Base-by-base conservation (phyloP, 2,797 vertebrate genomes). In the Pipistrellus pygmaeus region DNA sequence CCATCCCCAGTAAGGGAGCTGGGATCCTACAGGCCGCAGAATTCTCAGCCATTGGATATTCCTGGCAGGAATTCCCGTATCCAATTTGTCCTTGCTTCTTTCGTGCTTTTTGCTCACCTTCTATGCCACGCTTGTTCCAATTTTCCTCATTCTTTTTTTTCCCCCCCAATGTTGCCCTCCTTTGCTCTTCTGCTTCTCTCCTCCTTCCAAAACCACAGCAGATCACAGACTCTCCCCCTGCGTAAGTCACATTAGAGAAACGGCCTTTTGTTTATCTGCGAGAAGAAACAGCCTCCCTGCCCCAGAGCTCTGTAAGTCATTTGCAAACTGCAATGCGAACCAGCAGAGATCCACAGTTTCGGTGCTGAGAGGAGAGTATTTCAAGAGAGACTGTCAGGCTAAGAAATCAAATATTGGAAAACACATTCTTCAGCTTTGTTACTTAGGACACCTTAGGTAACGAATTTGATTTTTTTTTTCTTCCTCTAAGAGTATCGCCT, bases 401-500 rank as follows among this genome's bases (percentile, higher is more conserved):
- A 76, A 95, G 88, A 94, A 97, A 93, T 96, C 96, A 96, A 96
- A 96, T 97, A 96, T 96, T 96, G 95, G 96, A 97, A 97, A 97
- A 96, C 66, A 96, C 73, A 92, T 95, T 93, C 95, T 95, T 95
- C 85, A 94, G 91, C 73, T 90, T 68, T 90, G 85, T 95, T 88
- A 84, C 85, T 81, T 44, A 94, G 91, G 92, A 95, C 88, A 94
- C 83, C 57, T 97, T 96, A 80, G 90, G 85, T 93, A 93, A 95
- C 94, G 83, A 84, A 95, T 95, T 91, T 94, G 51, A 89, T 95
- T 75, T 91, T 88, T 23, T 86, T 21, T 69, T 75, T 68, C 23
- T 75, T 68, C 23, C 76, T 91, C 15, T 87, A 60, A 90, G 85
- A 92, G 38, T 85, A 82, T 94, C 89, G 46, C 64, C 53, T 84